Base-by-base conservation (phyloP, 2,888 invertebrate species). In the Erannis defoliaria region DNA sequence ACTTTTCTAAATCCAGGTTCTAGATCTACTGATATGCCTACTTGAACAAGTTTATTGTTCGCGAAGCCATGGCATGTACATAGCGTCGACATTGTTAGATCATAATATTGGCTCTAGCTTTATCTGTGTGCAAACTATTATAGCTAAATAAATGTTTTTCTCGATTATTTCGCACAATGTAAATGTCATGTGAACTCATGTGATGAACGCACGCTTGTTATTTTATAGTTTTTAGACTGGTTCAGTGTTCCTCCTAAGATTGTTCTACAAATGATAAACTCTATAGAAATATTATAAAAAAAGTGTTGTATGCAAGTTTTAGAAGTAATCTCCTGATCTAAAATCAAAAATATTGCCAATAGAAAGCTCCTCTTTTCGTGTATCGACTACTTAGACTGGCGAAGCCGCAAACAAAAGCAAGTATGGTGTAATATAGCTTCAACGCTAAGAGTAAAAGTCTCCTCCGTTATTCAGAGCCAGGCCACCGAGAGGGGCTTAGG, bases 121-220 rank as follows among this genome's bases (percentile, higher is more conserved):
- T 26, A 26, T 26, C 14, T 26, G 16, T 9, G 12, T 33, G 29
- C 16, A 29, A 45, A 46, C 1, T 16, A 12, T 19, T 3, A n/a
- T 46, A 14, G 10, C 29, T 43, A n/a, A 43, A 40, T 37, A 19
- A 1, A 37, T 5, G 5, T 5, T 43, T 23, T 14, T 43, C n/a
- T 26, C 8, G 4, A 26, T 26, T 26, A 42, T n/a, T 29, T 12
- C 5, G 19, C 35, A 49, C 31, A 46, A 18, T 21, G 0, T 35
- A 48, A n/a, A 19, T 33, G 33, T 31, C 2, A 21, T 33, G 48
- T 49, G 33, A 33, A n/a, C n/a, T n/a, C n/a, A n/a, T n/a, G n/a
- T n/a, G n/a, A n/a, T n/a, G n/a, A n/a, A n/a, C 21, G 48, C 33
- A 46, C 31, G 18, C 31, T 14, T 14, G 5, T 38, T 19, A 12